A percentile compares a stretch with the other conserved stretches of the same genome.
phyloP scores from a whole-genome alignment of 92 coral and sea anemone genomes.

The Phenganax subtilis region DNA sequence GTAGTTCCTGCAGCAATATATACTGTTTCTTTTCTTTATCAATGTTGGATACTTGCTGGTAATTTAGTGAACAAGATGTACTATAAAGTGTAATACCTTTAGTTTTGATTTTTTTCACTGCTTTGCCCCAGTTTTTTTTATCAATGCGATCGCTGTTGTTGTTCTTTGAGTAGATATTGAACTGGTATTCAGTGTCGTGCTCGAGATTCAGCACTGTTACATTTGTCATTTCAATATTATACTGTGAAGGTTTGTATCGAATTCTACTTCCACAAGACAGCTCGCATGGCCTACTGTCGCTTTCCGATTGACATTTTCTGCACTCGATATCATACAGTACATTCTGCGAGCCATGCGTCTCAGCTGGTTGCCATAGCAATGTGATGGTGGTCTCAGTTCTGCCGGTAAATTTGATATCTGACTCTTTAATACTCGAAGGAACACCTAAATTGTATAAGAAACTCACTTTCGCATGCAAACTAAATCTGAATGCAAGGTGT shows the following conservation, averaged over 20 bases:
- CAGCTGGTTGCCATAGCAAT: slow-evolving; percentile 4
- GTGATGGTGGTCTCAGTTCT: slow-evolving; percentile 3
- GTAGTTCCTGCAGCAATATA: too few relatives aligned
- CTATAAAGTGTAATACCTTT: not conserved
- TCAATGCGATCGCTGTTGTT: slow-evolving; percentile 12
- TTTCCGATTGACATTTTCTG: slow-evolving; percentile 45
- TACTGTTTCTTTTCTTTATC: not conserved
- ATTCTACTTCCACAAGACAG: slow-evolving; percentile 45
- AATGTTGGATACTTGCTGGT: too few relatives aligned
- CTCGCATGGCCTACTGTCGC: slow-evolving; percentile 45
- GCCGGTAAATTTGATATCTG: not conserved
- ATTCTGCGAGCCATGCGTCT: not conserved
- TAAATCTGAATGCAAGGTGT: not conserved
- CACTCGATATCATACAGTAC: slow-evolving; percentile 58
- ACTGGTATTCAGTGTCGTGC: slow-evolving; percentile 48
- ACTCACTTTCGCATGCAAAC: not conserved
- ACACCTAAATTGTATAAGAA: not conserved
- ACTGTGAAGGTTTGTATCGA: slow-evolving; percentile 47
- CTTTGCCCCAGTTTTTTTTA: not conserved
- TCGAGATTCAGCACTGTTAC: slow-evolving; percentile 56
- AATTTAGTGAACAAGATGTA: not conserved
- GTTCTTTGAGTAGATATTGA: slow-evolving; percentile 61
- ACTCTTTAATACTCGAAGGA: not conserved
- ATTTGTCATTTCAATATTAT: slow-evolving; percentile 35
- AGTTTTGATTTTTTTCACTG: slow-evolving; percentile 2